Base-by-base conservation (phyloP, 2,888 invertebrate species). In the Drosophila colorata region DNA sequence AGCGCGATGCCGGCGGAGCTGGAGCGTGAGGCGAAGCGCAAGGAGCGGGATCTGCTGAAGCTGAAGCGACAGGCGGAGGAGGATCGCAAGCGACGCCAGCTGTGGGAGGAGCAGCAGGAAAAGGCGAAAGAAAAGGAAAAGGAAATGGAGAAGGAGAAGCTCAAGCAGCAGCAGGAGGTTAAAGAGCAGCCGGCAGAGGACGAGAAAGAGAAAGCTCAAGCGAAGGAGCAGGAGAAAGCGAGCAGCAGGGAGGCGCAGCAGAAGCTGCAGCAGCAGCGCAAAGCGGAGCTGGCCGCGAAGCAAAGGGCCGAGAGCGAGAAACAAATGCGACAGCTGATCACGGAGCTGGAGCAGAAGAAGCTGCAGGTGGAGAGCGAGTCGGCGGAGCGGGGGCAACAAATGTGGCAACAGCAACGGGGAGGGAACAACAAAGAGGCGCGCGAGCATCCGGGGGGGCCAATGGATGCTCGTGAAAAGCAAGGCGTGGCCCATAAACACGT, bases 21-120 rank as follows among this genome's bases (percentile, higher is more conserved):
- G n/a, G 43, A 23, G n/a, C n/a, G n/a, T n/a, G 13, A n/a, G 25
- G 44, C 23, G 5, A 0, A n/a, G 23, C 40, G 18, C 11, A 23
- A 13, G 16, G 13, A 33, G 2, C 14, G 1, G 0, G 11, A 23
- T 0, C 7, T 8, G 13, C 1, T 8, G 0, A 11, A 8, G 1
- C 23, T 11, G 5, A 23, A 41, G 9, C 9, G 18, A 3, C 9
- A 16, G 16, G 23, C 23, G 2, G 13, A 23, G 0, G 8, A 43
- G 8, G 14, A 14, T 3, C 40, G n/a, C 3, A 9, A 5, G 1
- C 16, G 18, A 6, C 52, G 40, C 0, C 28, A 18, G 6, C 18
- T 11, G 13, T 13, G 25, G 53, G 41, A 33, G 20, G 14, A 33
- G 20, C 14, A 43, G 40, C 23, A 23, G 23, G 23, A 23, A 6